Evolutionary conservation across 2,797 vertebrate species (phyloP).

Genomic region (Acanthurus leucopareius): DNA sequence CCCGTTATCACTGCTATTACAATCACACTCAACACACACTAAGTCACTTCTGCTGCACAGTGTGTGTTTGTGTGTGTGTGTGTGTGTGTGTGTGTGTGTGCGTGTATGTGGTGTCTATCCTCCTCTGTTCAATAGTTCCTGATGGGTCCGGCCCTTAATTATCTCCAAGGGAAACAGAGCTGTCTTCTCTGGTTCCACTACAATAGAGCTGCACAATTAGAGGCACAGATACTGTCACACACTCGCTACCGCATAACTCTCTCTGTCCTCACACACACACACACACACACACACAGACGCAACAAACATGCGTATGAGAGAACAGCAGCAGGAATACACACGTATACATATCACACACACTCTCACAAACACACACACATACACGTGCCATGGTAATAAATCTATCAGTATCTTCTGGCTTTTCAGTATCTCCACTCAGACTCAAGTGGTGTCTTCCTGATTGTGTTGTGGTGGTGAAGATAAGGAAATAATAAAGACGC

Average conservation of each 20-base stretch:
- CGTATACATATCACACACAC: constrained; percentile 7
- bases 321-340: constrained; percentile 16
- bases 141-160: constrained; percentile 84
- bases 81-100: constrained; percentile 43
- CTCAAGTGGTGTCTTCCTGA: constrained; percentile 81
- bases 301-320: constrained; percentile 9
- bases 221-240: constrained; percentile 74
- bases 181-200: constrained; percentile 84
- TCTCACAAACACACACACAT: constrained; percentile 13
- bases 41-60: constrained; percentile 39
- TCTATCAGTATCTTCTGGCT: constrained; percentile 70
- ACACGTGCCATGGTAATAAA: constrained; percentile 70
- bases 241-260: constrained; percentile 55
- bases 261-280: constrained; percentile 14
- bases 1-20: constrained; percentile 79
- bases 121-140: constrained; percentile 81
- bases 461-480: constrained; percentile 69
- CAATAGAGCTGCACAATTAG: constrained; percentile 84
- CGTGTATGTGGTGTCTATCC: constrained; percentile 65
- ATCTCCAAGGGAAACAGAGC: constrained; percentile 83
- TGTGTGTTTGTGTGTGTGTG: constrained; percentile 41
- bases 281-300: background rate
- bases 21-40: constrained; percentile 62
- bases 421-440: constrained; percentile 66
- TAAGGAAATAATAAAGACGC: constrained; percentile 79